A percentile compares a stretch with the other conserved stretches of the same genome.
Conservation (phyloP, 2,797 vertebrate genomes). For the Anomalospiza imberbis region DNA sequence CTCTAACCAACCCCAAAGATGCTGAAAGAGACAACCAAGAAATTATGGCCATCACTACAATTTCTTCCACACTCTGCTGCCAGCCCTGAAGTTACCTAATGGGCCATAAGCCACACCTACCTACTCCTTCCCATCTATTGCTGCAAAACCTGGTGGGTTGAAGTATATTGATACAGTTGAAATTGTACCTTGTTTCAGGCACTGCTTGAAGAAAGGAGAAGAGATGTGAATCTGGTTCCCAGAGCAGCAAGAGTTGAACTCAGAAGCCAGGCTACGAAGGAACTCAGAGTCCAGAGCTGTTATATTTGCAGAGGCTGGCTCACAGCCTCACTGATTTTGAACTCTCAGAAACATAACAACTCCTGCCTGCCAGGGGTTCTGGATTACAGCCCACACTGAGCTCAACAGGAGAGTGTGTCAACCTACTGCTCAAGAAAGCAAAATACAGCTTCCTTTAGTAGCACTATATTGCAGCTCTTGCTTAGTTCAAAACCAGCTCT, state of each 20-base stretch:
- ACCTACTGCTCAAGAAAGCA: constrained; percentile 6
- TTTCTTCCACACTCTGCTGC: background rate
- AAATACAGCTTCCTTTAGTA: background rate
- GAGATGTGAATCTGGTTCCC: background rate
- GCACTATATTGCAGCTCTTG: background rate
- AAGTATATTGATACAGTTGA: background rate
- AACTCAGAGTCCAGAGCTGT: background rate
- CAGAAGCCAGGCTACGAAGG: background rate
- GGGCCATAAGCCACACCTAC: background rate
- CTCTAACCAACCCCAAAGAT: background rate
- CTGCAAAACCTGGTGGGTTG: background rate
- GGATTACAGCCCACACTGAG: background rate
- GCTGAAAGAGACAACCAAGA: background rate
- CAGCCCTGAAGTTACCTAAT: background rate
- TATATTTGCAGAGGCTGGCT: background rate
- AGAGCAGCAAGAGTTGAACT: background rate
- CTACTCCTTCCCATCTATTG: background rate
- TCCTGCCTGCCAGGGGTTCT: background rate
- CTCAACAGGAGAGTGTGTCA: background rate
- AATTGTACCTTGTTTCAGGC: background rate
- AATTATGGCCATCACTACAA: background rate
- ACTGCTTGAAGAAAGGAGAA: background rate
- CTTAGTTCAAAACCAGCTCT: background rate
- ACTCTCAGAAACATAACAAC: background rate
- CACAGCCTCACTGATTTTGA: background rate